Base-by-base conservation (phyloP, 2,113 vertebrate species). In the Scartelaos histophorus region DNA sequence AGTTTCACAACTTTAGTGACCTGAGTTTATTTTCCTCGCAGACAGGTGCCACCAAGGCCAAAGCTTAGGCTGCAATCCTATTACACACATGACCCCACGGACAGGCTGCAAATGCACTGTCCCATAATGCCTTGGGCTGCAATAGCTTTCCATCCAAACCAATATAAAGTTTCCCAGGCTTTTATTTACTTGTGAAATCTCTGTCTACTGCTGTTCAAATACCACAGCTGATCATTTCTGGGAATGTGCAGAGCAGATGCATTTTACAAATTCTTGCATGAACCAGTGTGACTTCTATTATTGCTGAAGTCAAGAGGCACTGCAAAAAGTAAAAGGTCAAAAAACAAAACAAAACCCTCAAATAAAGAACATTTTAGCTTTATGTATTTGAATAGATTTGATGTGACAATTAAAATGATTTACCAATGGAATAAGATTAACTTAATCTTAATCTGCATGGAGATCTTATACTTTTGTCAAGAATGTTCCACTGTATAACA, bases 11-110 rank as follows among this genome's bases (percentile, higher is more conserved):
- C 38, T 10, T 43, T 43, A 43, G 38, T 11, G 6, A 53, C 51
- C n/a, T 2, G 7, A 53, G 51, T 15, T 38, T 57, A n/a, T 12
- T 21, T 38, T 69, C 16, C 69, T 29, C 71, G 66, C 15, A 16
- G 15, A 64, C 46, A 34, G 22, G 13, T 35, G 67, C 0, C 7
- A 17, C 71, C n/a, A n/a, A 45, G 57, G 19, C 58, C 65, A 56
- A 57, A 22, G 17, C 51, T 70, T 38, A 66, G 22, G n/a, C 17
- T 58, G 19, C 67, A 80, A 75, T 82, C 80, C 75, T 60, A 75
- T 82, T 75, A 82, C 75, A 80, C 21, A 66, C 60, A 25, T 45
- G 25, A 53, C 35, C 38, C 29, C 29, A 29, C 29, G 45, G 34
- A 70, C n/a, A 54, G 54, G 66, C 62, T 64, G 19, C 34, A 67